These are phyloP conservation scores for Carcharodon carcharias DNA, from an alignment of 2,797 vertebrate genomes.

Conservation along the genomic window DNA sequence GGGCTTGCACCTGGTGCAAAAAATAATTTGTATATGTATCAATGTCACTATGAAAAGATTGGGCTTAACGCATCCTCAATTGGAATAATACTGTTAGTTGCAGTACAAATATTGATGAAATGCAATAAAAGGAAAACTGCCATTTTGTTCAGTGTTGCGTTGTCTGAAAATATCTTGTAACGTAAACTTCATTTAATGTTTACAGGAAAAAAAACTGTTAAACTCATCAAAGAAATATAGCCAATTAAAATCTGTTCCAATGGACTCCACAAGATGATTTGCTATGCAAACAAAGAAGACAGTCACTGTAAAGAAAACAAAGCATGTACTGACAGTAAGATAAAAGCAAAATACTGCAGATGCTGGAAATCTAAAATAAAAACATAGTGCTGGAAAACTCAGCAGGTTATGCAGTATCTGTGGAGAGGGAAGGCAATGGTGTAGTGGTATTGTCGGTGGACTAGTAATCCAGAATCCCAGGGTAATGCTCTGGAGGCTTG, in stretches of 20 bases:
- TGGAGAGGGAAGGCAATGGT: no score
- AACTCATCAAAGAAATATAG: neutral
- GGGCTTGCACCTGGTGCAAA: conserved; percentile 15
- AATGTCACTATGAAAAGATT: neutral
- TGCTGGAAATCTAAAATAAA: no score
- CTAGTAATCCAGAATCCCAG: no score
- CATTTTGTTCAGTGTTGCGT: neutral
- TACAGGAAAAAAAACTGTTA: neutral
- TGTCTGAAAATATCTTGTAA: neutral
- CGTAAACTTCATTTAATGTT: neutral
- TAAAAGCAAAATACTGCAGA: no score
- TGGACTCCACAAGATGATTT: neutral
- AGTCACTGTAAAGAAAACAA: neutral
- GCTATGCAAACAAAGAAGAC: neutral
- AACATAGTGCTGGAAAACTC: no score
- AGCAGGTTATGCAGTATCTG: no score
- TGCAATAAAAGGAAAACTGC: neutral
- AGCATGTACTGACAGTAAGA: no score
- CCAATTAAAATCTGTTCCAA: neutral
- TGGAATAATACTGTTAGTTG: neutral
- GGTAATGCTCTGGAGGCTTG: no score
- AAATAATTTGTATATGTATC: neutral
- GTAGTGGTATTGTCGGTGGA: no score
- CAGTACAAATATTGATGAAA: neutral
- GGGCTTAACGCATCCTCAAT: neutral